A percentile compares a stretch with the other conserved stretches of the same genome.
Conservation (phyloP, 2,888 invertebrate genomes). For the Synanthedon andrenaeformis region DNA sequence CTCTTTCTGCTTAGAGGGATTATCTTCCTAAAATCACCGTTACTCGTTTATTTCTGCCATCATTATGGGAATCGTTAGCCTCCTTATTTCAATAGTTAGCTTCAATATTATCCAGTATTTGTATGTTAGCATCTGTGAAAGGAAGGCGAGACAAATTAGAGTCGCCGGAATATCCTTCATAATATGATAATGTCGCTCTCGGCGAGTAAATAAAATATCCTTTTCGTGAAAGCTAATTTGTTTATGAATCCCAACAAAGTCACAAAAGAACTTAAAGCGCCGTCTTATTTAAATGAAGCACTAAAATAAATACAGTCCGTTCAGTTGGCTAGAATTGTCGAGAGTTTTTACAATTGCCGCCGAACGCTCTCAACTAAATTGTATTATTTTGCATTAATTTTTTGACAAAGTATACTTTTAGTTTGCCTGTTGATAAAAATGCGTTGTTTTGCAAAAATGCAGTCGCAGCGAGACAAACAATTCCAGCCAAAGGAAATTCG, state of each 20-base stretch:
- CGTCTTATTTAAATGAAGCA: conserved; percentile 65
- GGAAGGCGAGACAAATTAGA: conserved; percentile 2
- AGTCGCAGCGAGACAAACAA: no score
- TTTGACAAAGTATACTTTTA: conserved; percentile 48
- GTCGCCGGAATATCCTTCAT: conserved; percentile 4
- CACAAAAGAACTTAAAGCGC: conserved; percentile 54
- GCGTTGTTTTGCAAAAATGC: neutral
- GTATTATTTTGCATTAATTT: conserved; percentile 69
- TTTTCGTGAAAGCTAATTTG: conserved; percentile 50
- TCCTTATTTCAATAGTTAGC: conserved; percentile 19
- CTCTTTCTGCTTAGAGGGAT: conserved; percentile 35
- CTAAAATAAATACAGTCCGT: conserved; percentile 57
- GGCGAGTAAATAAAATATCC: conserved; percentile 28
- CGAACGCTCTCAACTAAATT: conserved; percentile 57
- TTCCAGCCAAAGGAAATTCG: no score
- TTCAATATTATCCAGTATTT: neutral
- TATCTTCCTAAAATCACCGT: conserved; percentile 37
- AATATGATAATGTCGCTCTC: conserved; percentile 24
- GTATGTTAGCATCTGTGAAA: neutral
- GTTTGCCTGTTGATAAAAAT: conserved; percentile 10
- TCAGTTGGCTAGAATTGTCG: conserved; percentile 32
- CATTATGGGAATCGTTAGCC: conserved; percentile 34
- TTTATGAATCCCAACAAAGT: conserved; percentile 51
- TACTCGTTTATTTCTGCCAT: conserved; percentile 15
- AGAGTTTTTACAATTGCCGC: conserved; percentile 48